Evolutionary conservation across 2,797 vertebrate genomes (phyloP), one percentile per base, ranked within the genome.

Genomic region (Sebastes taczanowskii): DNA sequence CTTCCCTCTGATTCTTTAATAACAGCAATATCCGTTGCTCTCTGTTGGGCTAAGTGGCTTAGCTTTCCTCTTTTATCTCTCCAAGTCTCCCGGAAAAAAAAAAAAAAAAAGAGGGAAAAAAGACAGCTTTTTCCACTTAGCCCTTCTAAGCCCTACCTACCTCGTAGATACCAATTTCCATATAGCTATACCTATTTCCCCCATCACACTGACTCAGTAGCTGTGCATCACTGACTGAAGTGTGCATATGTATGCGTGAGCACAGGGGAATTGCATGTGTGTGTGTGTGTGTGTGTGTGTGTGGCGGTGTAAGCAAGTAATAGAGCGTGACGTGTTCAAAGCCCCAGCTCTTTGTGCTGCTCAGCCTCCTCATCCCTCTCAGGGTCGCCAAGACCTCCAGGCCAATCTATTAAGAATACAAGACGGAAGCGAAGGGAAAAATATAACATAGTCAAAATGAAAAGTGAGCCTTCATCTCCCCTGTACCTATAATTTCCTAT

Each of bases 251-350:
- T 34, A 34, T 63, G 60, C 22, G 11, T 72, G 60, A 74, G 67
- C 58, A 49, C 59, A 70, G 46, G 71, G 46, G 82, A 70, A 71
- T 66, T 38, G 34, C 9, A 59, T 60, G 73, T 63, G 32, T 35
- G 60, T 65, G 35, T 6, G 60, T 60, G 73, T 63, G 32, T 35
- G 60, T 65, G 35, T 6, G 60, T 65, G 35, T 6, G 29, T 60
- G 29, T 62, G 52, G 55, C 49, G 8, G 74, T 73, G 82, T 82
- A 83, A 76, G 84, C 72, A 82, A 77, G 84, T 91, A 93, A 95
- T 89, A 82, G 80, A 90, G 86, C 74, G 68, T 85, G 91, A 84
- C 86, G 22, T 89, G 87, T 90, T 93, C 86, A 91, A 91, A 93
- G 86, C 77, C 62, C 49, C 11, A 13, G 79, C 70, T 85, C 82